Conservation (phyloP, 2,797 vertebrate species). For the Hippocampus kuda region DNA sequence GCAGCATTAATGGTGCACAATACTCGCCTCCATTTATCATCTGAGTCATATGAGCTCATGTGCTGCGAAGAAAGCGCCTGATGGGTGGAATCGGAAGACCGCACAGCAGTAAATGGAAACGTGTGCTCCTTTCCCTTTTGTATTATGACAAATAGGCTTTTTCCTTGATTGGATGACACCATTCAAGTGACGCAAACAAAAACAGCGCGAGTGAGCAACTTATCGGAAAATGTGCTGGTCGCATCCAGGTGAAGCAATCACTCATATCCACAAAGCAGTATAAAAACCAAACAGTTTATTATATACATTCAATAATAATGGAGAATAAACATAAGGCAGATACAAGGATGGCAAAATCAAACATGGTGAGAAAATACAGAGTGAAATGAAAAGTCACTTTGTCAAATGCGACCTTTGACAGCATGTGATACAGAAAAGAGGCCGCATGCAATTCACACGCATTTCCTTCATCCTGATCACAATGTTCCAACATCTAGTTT, state of each 20-base stretch:
- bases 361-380: constrained; percentile 55
- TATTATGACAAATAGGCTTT: neutral
- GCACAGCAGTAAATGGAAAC: neutral
- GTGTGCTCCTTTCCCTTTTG: neutral
- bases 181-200: neutral
- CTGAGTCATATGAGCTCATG: neutral
- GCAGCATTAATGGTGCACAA: constrained; percentile 1
- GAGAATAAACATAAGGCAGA: constrained; percentile 64
- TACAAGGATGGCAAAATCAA: constrained; percentile 57
- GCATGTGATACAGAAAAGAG: constrained; percentile 50
- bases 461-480: constrained; percentile 53
- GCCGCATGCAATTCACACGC: constrained; percentile 62
- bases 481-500: constrained; percentile 37
- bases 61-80: neutral
- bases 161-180: neutral
- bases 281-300: constrained; percentile 74
- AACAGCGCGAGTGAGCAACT: neutral
- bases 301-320: constrained; percentile 74
- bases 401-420: constrained; percentile 22
- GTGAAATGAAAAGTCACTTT: constrained; percentile 45
- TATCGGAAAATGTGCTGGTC: neutral
- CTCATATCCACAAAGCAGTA: constrained; percentile 19
- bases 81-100: neutral
- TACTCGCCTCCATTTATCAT: constrained; percentile 10
- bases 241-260: constrained; percentile 1